These are phyloP conservation scores for Apodemia zela DNA, from an alignment of 2,888 invertebrate genomes.

Conservation along the genomic window DNA sequence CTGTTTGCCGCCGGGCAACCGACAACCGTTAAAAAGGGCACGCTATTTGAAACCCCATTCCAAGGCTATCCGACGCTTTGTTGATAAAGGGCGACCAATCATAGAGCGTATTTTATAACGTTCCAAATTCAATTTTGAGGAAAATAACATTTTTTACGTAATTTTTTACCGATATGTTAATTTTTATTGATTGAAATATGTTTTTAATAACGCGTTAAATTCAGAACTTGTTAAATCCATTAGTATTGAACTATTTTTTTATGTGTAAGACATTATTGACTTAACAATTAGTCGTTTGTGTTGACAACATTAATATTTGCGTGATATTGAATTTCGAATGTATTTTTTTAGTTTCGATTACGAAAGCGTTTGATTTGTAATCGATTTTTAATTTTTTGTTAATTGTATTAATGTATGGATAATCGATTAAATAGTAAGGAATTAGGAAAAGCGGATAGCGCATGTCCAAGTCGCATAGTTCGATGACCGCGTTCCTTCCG, in stretches of 20 bases:
- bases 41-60: constrained; percentile 49
- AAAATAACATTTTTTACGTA: neutral
- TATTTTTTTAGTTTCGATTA: no score
- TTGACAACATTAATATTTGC: no score
- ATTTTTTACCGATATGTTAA: no score
- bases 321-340: no score
- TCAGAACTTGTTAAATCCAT: no score
- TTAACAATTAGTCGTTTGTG: no score
- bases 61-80: constrained; percentile 57
- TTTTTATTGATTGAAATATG: no score
- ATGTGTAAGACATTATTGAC: no score
- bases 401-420: constrained; percentile 23
- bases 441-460: constrained; percentile 39
- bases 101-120: constrained; percentile 50
- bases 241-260: no score
- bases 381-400: no score
- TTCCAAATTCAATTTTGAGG: constrained; percentile 42
- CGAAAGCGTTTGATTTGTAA: no score
- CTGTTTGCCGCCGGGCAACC: constrained; percentile 19
- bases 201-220: no score
- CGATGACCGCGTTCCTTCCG: constrained; percentile 57
- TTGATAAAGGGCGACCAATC: constrained; percentile 70
- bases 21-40: constrained; percentile 52
- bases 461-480: constrained; percentile 42
- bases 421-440: constrained; percentile 40